A percentile compares a stretch with the other conserved stretches of the same genome.
Conservation (phyloP, 30 jellyfish, hydroid and myxozoan genomes). For the Mastigias papua region DNA sequence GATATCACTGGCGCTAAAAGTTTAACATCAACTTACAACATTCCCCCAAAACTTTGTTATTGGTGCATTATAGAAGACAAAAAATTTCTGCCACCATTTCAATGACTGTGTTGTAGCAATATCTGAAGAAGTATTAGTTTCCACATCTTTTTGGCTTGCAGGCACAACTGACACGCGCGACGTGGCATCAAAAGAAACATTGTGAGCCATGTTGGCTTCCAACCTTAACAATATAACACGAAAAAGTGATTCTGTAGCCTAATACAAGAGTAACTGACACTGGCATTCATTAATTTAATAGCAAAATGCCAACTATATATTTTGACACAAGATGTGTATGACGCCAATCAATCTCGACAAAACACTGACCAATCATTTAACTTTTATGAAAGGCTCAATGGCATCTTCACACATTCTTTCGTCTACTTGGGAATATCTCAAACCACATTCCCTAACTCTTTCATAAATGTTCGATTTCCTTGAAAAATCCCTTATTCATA, state of each 20-base stretch:
- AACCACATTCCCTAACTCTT: too few relatives aligned
- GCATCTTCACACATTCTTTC: too few relatives aligned
- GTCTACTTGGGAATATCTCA: too few relatives aligned
- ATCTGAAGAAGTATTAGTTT: conserved; percentile 18
- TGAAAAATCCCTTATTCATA: too few relatives aligned
- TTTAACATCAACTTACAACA: conserved; percentile 60
- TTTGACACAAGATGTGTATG: too few relatives aligned
- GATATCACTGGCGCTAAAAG: background rate
- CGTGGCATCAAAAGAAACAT: conserved; percentile 10
- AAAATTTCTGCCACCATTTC: conserved; percentile 61
- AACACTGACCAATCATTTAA: too few relatives aligned
- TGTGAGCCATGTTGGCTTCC: background rate
- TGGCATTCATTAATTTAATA: too few relatives aligned
- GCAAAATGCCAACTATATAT: too few relatives aligned
- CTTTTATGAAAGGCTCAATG: too few relatives aligned
- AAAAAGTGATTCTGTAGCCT: background rate
- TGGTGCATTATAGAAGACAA: conserved; percentile 81
- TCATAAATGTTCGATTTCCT: too few relatives aligned
- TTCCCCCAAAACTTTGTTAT: conserved; percentile 87
- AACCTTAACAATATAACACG: background rate
- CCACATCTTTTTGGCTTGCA: conserved; percentile 54
- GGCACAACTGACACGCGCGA: conserved; percentile 12
- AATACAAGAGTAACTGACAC: too few relatives aligned
- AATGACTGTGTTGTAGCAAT: conserved; percentile 2
- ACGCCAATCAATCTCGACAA: too few relatives aligned